Conservation (phyloP, 2,888 invertebrate genomes). For the Synanthedon andrenaeformis region DNA sequence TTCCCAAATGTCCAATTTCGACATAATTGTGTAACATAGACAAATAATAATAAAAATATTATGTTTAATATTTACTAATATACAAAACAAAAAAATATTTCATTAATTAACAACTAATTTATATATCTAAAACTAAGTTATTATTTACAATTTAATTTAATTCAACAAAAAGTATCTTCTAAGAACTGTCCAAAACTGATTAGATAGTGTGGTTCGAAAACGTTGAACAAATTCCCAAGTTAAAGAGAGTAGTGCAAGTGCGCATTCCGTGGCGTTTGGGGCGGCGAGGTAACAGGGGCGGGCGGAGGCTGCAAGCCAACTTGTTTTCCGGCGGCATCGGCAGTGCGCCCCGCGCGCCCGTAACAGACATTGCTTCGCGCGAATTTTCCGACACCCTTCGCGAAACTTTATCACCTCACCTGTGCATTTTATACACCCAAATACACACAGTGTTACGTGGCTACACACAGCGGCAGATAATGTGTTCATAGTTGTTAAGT, state of each 20-base stretch:
- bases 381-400: constrained; percentile 12
- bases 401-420: constrained; percentile 1
- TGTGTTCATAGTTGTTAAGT: not conserved
- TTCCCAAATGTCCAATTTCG: no score
- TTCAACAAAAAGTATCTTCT: no score
- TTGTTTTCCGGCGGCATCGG: constrained; percentile 55
- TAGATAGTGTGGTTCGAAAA: no score
- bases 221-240: no score
- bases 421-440: not conserved
- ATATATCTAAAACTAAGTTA: no score
- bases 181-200: no score
- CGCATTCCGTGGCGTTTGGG: constrained; percentile 33
- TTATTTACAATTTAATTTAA: no score
- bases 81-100: no score
- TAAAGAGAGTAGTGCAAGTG: constrained; percentile 32
- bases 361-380: constrained; percentile 19
- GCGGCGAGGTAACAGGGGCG: constrained; percentile 22
- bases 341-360: constrained; percentile 54
- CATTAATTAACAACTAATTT: no score
- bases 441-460: not conserved
- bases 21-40: no score
- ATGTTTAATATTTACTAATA: no score
- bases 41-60: no score
- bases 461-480: not conserved
- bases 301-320: constrained; percentile 52